phyloP scores from a whole-genome alignment of 1,140 invertebrate genomes.

The Drosophila suzukii region DNA sequence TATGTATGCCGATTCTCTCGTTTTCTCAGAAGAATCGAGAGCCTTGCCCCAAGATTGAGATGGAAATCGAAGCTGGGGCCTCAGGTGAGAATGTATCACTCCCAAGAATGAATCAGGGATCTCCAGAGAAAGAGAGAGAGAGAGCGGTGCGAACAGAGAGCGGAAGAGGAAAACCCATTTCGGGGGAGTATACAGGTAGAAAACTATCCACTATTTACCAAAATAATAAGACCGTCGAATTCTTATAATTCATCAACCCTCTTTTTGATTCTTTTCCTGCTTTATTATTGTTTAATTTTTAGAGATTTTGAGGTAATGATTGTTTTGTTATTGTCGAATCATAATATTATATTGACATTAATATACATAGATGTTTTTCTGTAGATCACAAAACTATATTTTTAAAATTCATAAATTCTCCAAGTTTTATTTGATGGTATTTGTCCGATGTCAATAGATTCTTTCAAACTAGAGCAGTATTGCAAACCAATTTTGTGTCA shows the following conservation, averaged over 20 bases:
- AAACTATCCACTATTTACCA: constrained; percentile 24
- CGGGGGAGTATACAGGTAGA: constrained; percentile 47
- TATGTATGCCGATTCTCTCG: constrained; percentile 48
- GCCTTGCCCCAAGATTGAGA: constrained; percentile 44
- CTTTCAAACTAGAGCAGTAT: not conserved
- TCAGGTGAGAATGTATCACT: constrained; percentile 12
- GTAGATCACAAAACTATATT: too few species aligned
- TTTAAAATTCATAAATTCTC: not conserved
- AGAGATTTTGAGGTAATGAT: not conserved
- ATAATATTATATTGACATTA: too few species aligned
- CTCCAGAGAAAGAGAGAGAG: not conserved
- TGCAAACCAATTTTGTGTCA: not conserved
- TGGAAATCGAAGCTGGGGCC: constrained; percentile 11
- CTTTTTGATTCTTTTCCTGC: constrained; percentile 3
- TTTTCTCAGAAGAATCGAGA: constrained; percentile 16
- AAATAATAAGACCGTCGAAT: constrained; percentile 11
- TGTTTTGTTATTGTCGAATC: too few species aligned
- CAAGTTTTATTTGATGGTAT: not conserved
- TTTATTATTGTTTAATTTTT: not conserved
- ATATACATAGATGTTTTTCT: too few species aligned
- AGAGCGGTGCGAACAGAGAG: not conserved
- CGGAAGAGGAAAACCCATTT: not conserved
- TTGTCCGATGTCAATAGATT: not conserved
- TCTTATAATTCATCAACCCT: constrained; percentile 1
- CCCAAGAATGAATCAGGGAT: constrained; percentile 15